phyloP scores from a whole-genome alignment of 2,888 invertebrate genomes.

The Cerceris ruficornis region DNA sequence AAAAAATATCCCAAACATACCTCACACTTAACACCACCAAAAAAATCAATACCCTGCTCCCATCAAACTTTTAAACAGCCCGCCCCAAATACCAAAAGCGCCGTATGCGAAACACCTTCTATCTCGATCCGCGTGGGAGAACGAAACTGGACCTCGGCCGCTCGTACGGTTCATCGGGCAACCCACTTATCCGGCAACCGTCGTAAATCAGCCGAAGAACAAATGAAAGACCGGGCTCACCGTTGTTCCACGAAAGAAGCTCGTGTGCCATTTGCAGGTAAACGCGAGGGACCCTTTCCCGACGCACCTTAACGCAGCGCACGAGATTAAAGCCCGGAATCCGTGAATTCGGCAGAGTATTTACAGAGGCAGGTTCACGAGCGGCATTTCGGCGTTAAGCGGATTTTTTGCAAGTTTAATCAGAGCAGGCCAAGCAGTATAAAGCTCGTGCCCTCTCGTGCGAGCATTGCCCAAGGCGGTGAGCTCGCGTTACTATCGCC shows the following conservation, averaged over 20 bases:
- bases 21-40: neutral
- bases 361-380: conserved; percentile 24
- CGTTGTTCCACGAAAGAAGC: conserved; percentile 18
- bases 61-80: neutral
- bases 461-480: conserved; percentile 2
- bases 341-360: conserved; percentile 17
- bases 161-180: conserved; percentile 52
- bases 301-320: neutral
- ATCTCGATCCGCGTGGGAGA: conserved; percentile 43
- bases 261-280: conserved; percentile 3
- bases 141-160: conserved; percentile 31
- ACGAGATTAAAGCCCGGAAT: conserved; percentile 31
- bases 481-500: conserved; percentile 19
- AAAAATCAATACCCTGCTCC: conserved; percentile 35
- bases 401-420: conserved; percentile 52
- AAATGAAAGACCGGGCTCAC: conserved; percentile 52
- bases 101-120: conserved; percentile 45
- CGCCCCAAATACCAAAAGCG: neutral
- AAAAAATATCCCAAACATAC: too few species aligned
- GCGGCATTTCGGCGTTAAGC: conserved; percentile 29
- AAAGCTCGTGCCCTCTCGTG: conserved; percentile 8
- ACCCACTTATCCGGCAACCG: conserved; percentile 61
- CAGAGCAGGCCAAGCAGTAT: conserved; percentile 17
- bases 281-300: conserved; percentile 25
- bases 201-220: conserved; percentile 61